A percentile compares a stretch with the other conserved stretches of the same genome.
Conservation (phyloP, 2,797 vertebrate genomes). For the Gallinago solitaria region DNA sequence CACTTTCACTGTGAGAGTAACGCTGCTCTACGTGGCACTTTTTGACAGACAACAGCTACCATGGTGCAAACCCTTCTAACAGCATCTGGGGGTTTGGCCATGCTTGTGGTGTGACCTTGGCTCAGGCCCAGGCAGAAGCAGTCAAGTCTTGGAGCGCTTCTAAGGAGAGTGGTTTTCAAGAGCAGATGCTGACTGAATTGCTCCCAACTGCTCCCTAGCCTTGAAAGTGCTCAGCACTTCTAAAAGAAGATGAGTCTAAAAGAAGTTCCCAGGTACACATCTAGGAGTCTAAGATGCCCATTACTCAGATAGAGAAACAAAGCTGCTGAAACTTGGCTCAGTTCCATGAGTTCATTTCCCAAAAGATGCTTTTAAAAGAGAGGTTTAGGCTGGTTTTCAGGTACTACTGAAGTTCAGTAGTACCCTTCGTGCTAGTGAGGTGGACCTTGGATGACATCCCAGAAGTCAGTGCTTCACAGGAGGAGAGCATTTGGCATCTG, state of each 20-base stretch:
- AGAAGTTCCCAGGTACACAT: neutral
- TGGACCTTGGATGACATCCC: neutral
- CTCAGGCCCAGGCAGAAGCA: neutral
- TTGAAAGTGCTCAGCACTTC: neutral
- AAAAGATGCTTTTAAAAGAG: neutral
- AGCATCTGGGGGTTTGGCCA: too few species aligned
- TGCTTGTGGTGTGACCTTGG: neutral
- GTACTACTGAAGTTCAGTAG: neutral
- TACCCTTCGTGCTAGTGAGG: neutral
- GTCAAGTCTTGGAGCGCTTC: neutral
- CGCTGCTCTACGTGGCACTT: neutral
- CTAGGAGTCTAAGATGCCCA: neutral
- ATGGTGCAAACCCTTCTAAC: rapidly evolving
- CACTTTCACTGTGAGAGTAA: neutral
- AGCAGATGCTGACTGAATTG: neutral
- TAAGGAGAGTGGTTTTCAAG: neutral
- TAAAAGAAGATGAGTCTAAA: neutral
- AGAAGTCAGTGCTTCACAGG: neutral
- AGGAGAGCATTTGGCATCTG: neutral
- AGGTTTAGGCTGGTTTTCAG: neutral
- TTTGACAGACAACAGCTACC: neutral
- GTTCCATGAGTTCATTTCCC: neutral
- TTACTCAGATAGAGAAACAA: neutral
- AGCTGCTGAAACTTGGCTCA: neutral
- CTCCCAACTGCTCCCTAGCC: neutral